Base-by-base conservation (phyloP, 2,797 vertebrate species). In the Vespertilio murinus region DNA sequence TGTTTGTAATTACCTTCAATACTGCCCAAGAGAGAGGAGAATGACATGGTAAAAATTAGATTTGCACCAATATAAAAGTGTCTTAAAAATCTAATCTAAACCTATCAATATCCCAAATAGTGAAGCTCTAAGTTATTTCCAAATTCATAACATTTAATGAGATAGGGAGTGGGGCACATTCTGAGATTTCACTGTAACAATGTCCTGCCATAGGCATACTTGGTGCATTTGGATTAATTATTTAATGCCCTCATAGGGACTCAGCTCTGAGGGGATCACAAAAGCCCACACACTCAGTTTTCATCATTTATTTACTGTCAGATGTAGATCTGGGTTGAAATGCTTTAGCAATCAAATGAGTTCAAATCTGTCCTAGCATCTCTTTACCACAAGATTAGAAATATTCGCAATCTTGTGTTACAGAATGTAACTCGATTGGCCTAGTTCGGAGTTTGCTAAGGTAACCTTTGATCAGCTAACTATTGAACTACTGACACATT, bases 301-400 rank as follows among this genome's bases (percentile, higher is more conserved):
- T 64, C 6, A 5, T 73, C 69, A 74, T 18, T 30, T 73, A 17
- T 84, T 94, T 89, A 78, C 47, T 38, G 14, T 90, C 59, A 91
- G 52, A 79, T 93, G 70, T 52, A 17, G 65, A 49, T 67, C 40
- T 45, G 47, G 25, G 22, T 56, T 69, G 90, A 95, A 95, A 74
- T 74, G 47, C 28, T 85, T 93, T 88, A 77, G 64, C 22, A 73
- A 64, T 79, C 38, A 96, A 73, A 67, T 94, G 71, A 94, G 71
- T 88, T 88, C 85, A 92, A 91, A 75, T 94, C n/a, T 71, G 23
- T 45, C 30, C 85, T 70, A 54, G 30, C 22, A 90, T 88, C 52
- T 88, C 25, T 94, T 96, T 18, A 64, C 23, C 20, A 7, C 64
- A 59, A 78, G n/a, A 94, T 93, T 83, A 83, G 77, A 93, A 87